These are phyloP conservation scores for Lasioglossum figueresi DNA, from an alignment of 2,888 invertebrate genomes.

Conservation along the genomic window DNA sequence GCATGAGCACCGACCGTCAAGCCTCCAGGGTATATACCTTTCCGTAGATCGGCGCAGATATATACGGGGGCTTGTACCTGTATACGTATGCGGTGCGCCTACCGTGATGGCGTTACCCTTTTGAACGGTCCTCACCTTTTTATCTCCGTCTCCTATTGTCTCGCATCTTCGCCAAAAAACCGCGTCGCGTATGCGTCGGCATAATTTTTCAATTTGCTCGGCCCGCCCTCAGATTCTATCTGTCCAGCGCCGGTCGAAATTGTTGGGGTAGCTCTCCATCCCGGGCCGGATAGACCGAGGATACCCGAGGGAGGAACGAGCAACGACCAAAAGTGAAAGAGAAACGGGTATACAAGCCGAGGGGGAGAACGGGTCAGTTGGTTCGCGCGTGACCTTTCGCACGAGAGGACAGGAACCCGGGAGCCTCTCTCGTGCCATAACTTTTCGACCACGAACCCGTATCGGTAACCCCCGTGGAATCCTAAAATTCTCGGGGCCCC, in stretches of 20 bases:
- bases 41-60: conserved; percentile 70
- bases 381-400: conserved; percentile 72
- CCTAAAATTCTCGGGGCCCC: conserved; percentile 61
- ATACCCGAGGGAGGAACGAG: background rate
- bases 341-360: background rate
- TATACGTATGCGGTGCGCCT: conserved; percentile 48
- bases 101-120: conserved; percentile 72
- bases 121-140: conserved; percentile 72
- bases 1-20: conserved; percentile 69
- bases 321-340: conserved; percentile 14
- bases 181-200: conserved; percentile 64
- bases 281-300: conserved; percentile 8
- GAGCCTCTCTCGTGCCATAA: conserved; percentile 63
- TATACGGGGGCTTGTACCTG: conserved; percentile 40
- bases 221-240: conserved; percentile 71
- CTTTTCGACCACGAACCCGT: conserved; percentile 67
- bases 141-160: conserved; percentile 73
- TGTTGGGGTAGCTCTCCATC: conserved; percentile 61
- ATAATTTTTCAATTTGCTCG: conserved; percentile 77
- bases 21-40: conserved; percentile 62
- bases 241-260: conserved; percentile 54
- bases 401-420: conserved; percentile 69
- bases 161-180: conserved; percentile 74
- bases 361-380: conserved; percentile 64
- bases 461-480: conserved; percentile 60